Evolutionary conservation across 2,888 invertebrate species (phyloP), one percentile per base, ranked within the genome.

Genomic region (Noctua comes): DNA sequence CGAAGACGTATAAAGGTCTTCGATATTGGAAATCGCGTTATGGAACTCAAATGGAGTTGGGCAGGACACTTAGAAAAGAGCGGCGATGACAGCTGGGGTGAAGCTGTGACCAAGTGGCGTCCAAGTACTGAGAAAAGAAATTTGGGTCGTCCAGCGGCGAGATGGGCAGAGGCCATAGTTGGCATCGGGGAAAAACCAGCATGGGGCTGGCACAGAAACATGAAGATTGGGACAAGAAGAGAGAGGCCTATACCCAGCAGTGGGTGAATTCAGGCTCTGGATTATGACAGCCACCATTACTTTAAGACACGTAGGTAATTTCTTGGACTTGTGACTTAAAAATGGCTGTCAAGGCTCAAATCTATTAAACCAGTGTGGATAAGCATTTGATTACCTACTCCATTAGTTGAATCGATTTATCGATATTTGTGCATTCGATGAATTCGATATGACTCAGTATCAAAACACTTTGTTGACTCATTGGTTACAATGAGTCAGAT

Each of bases 401-500:
- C 0, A 59, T 11, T 51, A 72, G 51, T 46, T 43, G 18, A 18
- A 83, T 51, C n/a, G 24, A 51, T 73, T 51, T 24, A 66, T 54
- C 5, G 43, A 21, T 10, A 66, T 46, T 62, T n/a, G 27, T 72
- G 51, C 16, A 62, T 69, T 84, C 27, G 1, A 46, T 59, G 4
- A 36, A 0, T 36, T 36, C 36, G 36, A 36, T 36, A 36, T 73
- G 81, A 85, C 24, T 85, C 85, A 80, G 16, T 46, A 54, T 51
- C 16, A 1, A 31, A 31, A n/a, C 54, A 40, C 36, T 65, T 48
- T 40, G 62, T 76, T n/a, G n/a, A n/a, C n/a, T n/a, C n/a, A n/a
- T n/a, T n/a, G n/a, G n/a, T n/a, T n/a, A n/a, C 3, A 11, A 62
- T 84, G 84, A 84, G 10, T 82, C 74, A 75, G 27, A 1, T 21